Evolutionary conservation across 2,113 vertebrate species (phyloP).

Genomic region (Protomyctophum bolini): DNA sequence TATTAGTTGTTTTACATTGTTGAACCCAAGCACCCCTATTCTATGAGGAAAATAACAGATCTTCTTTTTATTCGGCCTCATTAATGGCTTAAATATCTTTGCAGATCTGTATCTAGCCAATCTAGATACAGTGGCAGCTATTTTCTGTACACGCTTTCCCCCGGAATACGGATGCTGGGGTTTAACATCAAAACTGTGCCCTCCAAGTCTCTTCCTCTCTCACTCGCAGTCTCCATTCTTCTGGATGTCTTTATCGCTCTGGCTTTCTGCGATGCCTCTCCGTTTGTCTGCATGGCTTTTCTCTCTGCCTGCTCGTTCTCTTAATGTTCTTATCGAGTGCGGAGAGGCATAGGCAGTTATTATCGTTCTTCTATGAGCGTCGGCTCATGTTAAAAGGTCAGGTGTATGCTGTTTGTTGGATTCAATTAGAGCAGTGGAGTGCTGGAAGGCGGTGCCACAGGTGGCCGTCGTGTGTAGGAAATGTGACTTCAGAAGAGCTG

Average conservation of each 20-base stretch:
- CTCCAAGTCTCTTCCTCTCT: too few species aligned
- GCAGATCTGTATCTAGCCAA: neutral
- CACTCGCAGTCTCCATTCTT: neutral
- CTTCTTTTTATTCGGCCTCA: too few species aligned
- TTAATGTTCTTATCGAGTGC: constrained; percentile 39
- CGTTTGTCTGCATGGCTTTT: constrained; percentile 28
- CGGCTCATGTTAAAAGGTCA: constrained; percentile 36
- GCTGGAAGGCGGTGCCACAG: constrained; percentile 29
- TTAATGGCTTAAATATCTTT: neutral
- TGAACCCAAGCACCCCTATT: too few species aligned
- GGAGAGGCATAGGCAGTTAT: constrained; percentile 42
- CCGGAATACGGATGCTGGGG: too few species aligned
- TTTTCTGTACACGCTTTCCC: too few species aligned
- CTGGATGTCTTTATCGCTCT: neutral
- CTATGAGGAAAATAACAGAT: too few species aligned
- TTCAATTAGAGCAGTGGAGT: constrained; percentile 41
- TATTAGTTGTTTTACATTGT: too few species aligned
- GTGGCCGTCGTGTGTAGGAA: constrained; percentile 19
- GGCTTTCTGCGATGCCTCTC: neutral
- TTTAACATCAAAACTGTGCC: neutral
- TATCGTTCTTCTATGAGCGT: constrained; percentile 41
- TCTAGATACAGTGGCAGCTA: too few species aligned
- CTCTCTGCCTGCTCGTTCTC: constrained; percentile 3
- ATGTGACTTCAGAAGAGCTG: constrained; percentile 29
- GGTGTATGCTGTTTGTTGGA: constrained; percentile 21